phyloP scores from a whole-genome alignment of 2,888 invertebrate genomes.

The Ceramica pisi region DNA sequence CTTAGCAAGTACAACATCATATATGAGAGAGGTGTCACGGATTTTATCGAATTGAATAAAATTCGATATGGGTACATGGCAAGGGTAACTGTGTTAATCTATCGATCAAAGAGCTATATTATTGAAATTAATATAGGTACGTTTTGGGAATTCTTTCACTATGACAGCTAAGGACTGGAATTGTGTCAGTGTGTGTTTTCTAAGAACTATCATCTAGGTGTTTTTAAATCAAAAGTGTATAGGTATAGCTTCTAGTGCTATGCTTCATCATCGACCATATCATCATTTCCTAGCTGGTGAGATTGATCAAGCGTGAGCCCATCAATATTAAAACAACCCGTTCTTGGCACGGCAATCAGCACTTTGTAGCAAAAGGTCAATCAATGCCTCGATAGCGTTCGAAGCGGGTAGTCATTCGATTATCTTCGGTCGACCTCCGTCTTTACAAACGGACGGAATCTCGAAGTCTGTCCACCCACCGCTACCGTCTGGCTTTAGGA shows the following conservation, averaged over 20 bases:
- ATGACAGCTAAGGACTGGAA: too few relatives aligned
- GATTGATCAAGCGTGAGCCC: too few relatives aligned
- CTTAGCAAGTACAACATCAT: neutral
- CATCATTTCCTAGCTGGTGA: too few relatives aligned
- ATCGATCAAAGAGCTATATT: neutral
- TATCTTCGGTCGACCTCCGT: neutral
- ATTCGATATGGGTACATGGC: neutral
- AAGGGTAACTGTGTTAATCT: slow-evolving; percentile 2
- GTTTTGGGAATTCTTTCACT: too few relatives aligned
- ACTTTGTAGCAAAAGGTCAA: neutral
- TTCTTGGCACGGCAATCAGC: neutral
- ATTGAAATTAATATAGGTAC: too few relatives aligned
- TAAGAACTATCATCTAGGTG: too few relatives aligned
- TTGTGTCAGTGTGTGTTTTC: too few relatives aligned
- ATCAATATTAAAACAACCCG: too few relatives aligned
- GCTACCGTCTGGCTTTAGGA: neutral
- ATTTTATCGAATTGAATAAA: slow-evolving; percentile 5
- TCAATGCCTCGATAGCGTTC: neutral
- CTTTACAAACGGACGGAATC: neutral
- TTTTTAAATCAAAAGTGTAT: too few relatives aligned
- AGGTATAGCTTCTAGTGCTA: too few relatives aligned
- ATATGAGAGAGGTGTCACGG: neutral
- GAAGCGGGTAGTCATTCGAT: neutral
- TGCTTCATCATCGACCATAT: too few relatives aligned
- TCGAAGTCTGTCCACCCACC: neutral